Evolutionary conservation across 2,888 invertebrate species (phyloP).

Genomic region (Dione vanillae): DNA sequence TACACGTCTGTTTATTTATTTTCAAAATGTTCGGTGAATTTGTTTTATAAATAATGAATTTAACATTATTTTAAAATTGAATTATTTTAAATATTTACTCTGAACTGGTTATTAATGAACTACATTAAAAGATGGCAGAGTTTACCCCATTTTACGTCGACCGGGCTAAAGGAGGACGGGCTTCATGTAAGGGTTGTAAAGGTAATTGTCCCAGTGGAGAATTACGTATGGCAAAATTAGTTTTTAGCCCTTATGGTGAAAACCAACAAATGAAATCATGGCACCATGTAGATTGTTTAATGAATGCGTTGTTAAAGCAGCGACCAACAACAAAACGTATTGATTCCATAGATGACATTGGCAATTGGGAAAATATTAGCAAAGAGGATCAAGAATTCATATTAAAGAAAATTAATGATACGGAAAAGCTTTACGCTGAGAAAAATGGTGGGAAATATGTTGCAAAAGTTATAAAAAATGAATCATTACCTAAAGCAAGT

Average conservation of each 20-base stretch:
- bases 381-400: constrained; percentile 88
- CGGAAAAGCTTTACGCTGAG: constrained; percentile 80
- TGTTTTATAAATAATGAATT: constrained; percentile 1
- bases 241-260: constrained; percentile 90
- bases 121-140: constrained; percentile 54
- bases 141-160: constrained; percentile 87
- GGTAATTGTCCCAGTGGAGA: constrained; percentile 88
- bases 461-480: constrained; percentile 71
- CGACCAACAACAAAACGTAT: constrained; percentile 92
- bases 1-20: constrained; percentile 12
- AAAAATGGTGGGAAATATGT: constrained; percentile 80
- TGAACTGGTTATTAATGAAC: not conserved
- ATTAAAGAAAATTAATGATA: constrained; percentile 86
- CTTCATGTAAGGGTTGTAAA: constrained; percentile 95
- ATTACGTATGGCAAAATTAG: constrained; percentile 90
- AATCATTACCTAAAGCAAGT: constrained; percentile 49
- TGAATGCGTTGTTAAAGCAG: constrained; percentile 91
- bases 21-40: not conserved
- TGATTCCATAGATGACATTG: constrained; percentile 90
- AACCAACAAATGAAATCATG: constrained; percentile 92
- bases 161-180: constrained; percentile 91
- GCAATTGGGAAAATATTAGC: constrained; percentile 88
- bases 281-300: constrained; percentile 92
- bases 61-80: not conserved
- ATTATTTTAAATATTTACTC: not conserved